A percentile compares a stretch with the other conserved stretches of the same genome.
Evolutionary conservation across 2,797 vertebrate species (phyloP).

Genomic region (Morelia viridis): DNA sequence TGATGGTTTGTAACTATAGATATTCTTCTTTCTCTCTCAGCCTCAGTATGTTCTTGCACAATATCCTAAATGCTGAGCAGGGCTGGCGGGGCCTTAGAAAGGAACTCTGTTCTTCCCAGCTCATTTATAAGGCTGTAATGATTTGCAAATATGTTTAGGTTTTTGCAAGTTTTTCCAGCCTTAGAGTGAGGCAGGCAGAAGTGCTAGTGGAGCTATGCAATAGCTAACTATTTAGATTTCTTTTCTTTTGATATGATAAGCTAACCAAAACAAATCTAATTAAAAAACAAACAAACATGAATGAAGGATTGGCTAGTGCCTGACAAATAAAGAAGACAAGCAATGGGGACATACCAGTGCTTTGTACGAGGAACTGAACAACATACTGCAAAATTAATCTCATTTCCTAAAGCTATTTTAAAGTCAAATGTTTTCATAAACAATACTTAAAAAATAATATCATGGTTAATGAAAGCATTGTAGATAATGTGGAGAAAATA

Average conservation of each 20-base stretch:
- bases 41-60: background rate
- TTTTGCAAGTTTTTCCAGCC: background rate
- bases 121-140: background rate
- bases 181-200: background rate
- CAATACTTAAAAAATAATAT: constrained; percentile 12
- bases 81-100: background rate
- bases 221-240: background rate
- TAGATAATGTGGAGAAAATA: constrained; percentile 24
- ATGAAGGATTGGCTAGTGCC: background rate
- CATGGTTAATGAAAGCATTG: constrained; percentile 15
- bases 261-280: background rate
- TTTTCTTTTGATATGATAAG: background rate
- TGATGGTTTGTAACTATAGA: background rate
- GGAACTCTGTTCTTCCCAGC: background rate
- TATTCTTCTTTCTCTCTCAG: background rate
- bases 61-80: background rate
- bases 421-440: constrained; percentile 16
- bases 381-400: constrained; percentile 5
- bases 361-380: background rate
- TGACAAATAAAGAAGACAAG: background rate
- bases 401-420: constrained; percentile 26
- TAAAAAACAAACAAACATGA: background rate
- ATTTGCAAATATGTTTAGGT: background rate
- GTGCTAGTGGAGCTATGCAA: background rate
- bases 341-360: background rate